Base-by-base conservation (phyloP, 2,888 invertebrate species). In the Ferdinandea cuprea region DNA sequence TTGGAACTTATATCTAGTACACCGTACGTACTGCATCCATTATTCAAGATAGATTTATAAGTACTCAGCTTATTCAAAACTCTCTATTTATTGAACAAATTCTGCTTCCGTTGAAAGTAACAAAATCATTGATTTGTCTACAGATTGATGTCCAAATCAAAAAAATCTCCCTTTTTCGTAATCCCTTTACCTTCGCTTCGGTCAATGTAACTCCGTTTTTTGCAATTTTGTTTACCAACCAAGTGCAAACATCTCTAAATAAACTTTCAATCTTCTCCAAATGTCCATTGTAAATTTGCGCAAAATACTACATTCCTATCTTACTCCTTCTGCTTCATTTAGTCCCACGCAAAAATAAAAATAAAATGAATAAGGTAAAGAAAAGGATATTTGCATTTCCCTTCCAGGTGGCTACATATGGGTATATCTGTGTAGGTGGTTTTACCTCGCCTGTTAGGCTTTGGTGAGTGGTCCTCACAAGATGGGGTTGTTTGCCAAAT, bases 341-440 rank as follows among this genome's bases (percentile, higher is more conserved):
- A 83, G 78, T 68, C 30, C 48, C 40, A 52, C 42, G 42, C 59
- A 66, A 59, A 66, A 35, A 35, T 3, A 8, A 35, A 35, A 35
- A 6, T 5, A 32, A 35, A 35, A 35, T 35, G 8, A 11, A 35
- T 8, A 44, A 11, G 11, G 11, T 3, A 35, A 35, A 44, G 44
- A 78, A 83, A 68, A 83, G 83, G 78, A 78, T 83, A 83, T 83
- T 83, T 83, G 83, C 83, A 83, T 83, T 83, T 83, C 78, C 78
- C 56, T 40, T 56, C 28, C 42, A 46, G 44, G 44, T 44, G 44
- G 44, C 72, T 37, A 59, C 28, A 52, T 44, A 56, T 77, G 81
- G 65, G 83, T 73, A 59, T 35, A 52, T 44, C 61, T 77, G 81
- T 72, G 83, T 73, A 72, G 83, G 83, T 83, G 83, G 83, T 83